Base-by-base conservation (phyloP, 2,113 vertebrate genomes). In the Neogale vison region DNA sequence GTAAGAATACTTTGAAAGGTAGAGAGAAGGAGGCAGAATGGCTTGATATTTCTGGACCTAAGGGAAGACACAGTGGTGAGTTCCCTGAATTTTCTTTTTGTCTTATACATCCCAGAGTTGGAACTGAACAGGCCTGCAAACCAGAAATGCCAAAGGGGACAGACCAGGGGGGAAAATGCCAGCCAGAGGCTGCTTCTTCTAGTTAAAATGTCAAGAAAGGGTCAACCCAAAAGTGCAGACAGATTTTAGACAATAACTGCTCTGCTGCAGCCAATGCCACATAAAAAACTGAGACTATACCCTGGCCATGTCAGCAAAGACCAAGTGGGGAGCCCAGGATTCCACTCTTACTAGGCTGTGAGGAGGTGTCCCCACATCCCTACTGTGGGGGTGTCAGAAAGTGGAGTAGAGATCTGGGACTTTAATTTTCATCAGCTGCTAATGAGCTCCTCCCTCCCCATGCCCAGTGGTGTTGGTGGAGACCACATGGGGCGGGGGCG, bases 401-500 rank as follows among this genome's bases (percentile, higher is more conserved):
- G 15, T 23, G 79, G n/a, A 26, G 59, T 9, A 90, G 31, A 29
- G 9, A 71, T 7, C 34, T 50, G 57, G 15, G 42, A 61, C 7
- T 52, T 87, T 63, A 71, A 79, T 71, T 81, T 23, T 34, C 6
- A 23, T 29, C 24, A 59, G 11, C 31, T 67, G 23, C 12, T n/a
- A 34, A 57, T 57, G 63, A 87, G 47, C 7, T 31, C 6, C n/a
- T 7, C 1, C 3, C 26, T 29, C 18, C 67, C 34, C 67, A 18
- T 1, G 6, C 67, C 3, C 67, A 36, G 45, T 57, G 20, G 14
- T 39, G 11, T 65, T 39, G 9, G 11, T 39, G 36, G 52, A 65
- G 42, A 80, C 7, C 13, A 52, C 6, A 1, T 45, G 9, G 23
- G 1, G 61, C 0, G 63, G 4, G n/a, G n/a, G 9, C 18, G 1